phyloP scores from a whole-genome alignment of 2,797 vertebrate species.

The Sorex maritimensis region DNA sequence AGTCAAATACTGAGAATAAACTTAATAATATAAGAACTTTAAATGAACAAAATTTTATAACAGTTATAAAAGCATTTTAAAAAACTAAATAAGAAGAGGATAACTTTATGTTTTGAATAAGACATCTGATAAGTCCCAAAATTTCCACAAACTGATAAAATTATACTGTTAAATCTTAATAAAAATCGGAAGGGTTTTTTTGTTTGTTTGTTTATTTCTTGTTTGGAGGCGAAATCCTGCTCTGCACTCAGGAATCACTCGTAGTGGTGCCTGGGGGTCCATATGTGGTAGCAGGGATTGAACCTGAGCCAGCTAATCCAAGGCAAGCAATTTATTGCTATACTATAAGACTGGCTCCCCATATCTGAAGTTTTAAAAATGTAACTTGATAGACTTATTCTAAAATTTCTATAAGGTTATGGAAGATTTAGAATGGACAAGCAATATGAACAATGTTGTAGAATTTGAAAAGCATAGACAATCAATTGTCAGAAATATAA shows the following conservation, averaged over 20 bases:
- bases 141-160: constrained; percentile 14
- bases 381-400: not conserved
- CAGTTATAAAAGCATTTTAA: not conserved
- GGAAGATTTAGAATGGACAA: not conserved
- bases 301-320: too few relatives aligned
- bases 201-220: not conserved
- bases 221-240: too few relatives aligned
- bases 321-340: too few relatives aligned
- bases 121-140: not conserved
- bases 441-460: not conserved
- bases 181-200: not conserved
- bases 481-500: not conserved
- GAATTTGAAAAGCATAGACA: not conserved
- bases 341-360: too few relatives aligned
- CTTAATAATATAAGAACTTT: not conserved
- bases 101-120: not conserved
- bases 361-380: not conserved
- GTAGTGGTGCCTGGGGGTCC: too few relatives aligned
- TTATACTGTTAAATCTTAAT: not conserved
- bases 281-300: too few relatives aligned
- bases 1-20: not conserved
- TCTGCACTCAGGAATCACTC: too few relatives aligned
- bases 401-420: not conserved
- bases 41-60: not conserved
- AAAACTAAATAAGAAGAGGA: not conserved